Percentiles rank a stretch among this genome's conserved stretches.
These are phyloP conservation scores for Sicus ferrugineus DNA, from an alignment of 2,888 invertebrate genomes.

Conservation along the genomic window DNA sequence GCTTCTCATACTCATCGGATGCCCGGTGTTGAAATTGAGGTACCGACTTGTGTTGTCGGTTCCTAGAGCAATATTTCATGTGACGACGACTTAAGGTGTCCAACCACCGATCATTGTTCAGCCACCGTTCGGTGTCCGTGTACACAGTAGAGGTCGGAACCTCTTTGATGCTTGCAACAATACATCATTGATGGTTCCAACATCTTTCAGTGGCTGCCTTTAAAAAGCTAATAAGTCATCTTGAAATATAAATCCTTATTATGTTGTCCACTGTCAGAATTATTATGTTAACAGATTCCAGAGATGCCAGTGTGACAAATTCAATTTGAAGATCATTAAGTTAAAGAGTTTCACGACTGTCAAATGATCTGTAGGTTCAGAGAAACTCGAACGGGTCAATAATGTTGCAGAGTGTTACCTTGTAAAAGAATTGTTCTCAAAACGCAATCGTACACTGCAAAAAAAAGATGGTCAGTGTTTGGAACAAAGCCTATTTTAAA, in stretches of 20 bases:
- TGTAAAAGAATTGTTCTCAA: too few species aligned
- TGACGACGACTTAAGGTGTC: not conserved
- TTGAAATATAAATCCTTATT: slow-evolving; percentile 48
- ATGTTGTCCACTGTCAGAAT: slow-evolving; percentile 60
- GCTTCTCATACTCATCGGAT: not conserved
- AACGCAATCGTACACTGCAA: too few species aligned
- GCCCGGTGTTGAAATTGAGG: not conserved
- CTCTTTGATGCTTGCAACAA: slow-evolving; percentile 12
- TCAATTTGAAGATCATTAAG: slow-evolving; percentile 53
- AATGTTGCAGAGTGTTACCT: too few species aligned
- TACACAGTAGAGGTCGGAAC: too few species aligned
- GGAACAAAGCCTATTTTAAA: too few species aligned
- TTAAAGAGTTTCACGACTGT: slow-evolving; percentile 14
- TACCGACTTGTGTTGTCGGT: not conserved
- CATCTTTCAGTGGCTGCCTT: slow-evolving; percentile 14
- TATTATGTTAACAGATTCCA: slow-evolving; percentile 62
- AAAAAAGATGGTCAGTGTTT: too few species aligned
- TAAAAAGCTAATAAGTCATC: slow-evolving; percentile 55
- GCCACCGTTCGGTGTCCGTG: not conserved
- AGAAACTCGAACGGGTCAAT: too few species aligned
- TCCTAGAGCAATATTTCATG: not conserved
- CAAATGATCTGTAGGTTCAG: too few species aligned
- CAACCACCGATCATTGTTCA: not conserved
- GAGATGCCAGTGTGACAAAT: slow-evolving; percentile 59
- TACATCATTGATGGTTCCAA: not conserved